A percentile compares a stretch with the other conserved stretches of the same genome.
Evolutionary conservation across 2,888 invertebrate genomes (phyloP).

Genomic region (Thymelicus lineola): DNA sequence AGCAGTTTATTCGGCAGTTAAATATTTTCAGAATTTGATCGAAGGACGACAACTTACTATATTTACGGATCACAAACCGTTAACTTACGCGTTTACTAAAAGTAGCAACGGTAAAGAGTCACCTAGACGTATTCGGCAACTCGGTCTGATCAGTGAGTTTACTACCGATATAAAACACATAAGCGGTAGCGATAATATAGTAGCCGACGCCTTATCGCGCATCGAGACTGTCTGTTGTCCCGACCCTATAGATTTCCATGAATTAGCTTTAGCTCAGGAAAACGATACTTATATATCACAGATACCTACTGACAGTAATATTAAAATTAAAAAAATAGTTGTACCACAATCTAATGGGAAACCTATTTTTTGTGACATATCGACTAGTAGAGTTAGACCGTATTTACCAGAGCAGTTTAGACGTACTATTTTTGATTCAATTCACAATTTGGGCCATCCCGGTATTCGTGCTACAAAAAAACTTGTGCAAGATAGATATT

Average conservation of each 20-base stretch:
- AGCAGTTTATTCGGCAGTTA: neutral
- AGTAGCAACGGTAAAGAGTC: neutral
- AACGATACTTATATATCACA: neutral
- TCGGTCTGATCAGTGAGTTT: slow-evolving; percentile 1
- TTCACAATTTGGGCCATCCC: too few species aligned
- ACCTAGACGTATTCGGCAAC: neutral
- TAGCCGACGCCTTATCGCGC: slow-evolving; percentile 16
- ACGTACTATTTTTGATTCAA: neutral
- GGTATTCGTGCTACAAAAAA: too few species aligned
- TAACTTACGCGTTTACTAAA: neutral
- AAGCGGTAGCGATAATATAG: slow-evolving; percentile 2
- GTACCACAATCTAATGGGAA: neutral
- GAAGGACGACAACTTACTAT: neutral
- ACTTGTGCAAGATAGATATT: neutral
- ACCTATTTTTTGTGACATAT: neutral
- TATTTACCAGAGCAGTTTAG: too few species aligned
- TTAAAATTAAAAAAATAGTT: too few species aligned
- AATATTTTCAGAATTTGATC: neutral
- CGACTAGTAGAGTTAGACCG: too few species aligned
- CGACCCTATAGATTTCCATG: neutral
- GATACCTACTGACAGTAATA: neutral
- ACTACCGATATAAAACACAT: neutral
- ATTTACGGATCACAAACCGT: neutral
- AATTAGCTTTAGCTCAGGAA: neutral
- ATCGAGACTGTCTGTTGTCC: neutral